A percentile compares a stretch with the other conserved stretches of the same genome.
phyloP scores from a whole-genome alignment of 2,888 invertebrate species.

The Ennomos fuscantarius region DNA sequence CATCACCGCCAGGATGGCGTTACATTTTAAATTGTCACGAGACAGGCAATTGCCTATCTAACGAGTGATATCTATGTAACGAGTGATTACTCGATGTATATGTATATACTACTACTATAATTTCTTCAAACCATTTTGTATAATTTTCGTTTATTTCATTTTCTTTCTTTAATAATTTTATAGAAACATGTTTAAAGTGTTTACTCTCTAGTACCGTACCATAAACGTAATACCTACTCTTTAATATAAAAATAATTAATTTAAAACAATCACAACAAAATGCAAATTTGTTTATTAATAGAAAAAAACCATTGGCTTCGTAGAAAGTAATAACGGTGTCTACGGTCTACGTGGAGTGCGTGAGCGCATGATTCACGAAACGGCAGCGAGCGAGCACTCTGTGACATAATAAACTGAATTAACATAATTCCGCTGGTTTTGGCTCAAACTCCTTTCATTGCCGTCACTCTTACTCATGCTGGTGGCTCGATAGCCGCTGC shows the following conservation, averaged over 20 bases:
- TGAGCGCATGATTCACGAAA: constrained; percentile 77
- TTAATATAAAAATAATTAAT: background rate
- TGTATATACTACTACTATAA: no score
- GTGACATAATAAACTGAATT: constrained; percentile 83
- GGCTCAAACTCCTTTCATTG: constrained; percentile 66
- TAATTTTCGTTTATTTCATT: no score
- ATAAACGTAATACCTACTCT: no score
- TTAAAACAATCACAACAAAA: constrained; percentile 26
- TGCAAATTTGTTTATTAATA: constrained; percentile 40
- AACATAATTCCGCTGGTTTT: constrained; percentile 71
- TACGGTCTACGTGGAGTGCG: constrained; percentile 60
- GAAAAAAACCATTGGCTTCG: constrained; percentile 57
- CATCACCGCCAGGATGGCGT: no score
- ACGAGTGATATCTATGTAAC: no score
- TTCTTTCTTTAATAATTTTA: no score
- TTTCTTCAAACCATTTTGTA: no score
- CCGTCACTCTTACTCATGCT: constrained; percentile 56
- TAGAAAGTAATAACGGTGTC: constrained; percentile 83
- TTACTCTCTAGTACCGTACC: no score
- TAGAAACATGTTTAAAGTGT: no score
- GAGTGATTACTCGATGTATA: no score
- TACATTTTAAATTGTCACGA: no score
- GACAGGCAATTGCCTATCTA: no score
- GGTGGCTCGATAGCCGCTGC: constrained; percentile 44
- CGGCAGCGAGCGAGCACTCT: constrained; percentile 52